Evolutionary conservation across 1,140 invertebrate genomes (phyloP).

Genomic region (Solenopsis fugax): DNA sequence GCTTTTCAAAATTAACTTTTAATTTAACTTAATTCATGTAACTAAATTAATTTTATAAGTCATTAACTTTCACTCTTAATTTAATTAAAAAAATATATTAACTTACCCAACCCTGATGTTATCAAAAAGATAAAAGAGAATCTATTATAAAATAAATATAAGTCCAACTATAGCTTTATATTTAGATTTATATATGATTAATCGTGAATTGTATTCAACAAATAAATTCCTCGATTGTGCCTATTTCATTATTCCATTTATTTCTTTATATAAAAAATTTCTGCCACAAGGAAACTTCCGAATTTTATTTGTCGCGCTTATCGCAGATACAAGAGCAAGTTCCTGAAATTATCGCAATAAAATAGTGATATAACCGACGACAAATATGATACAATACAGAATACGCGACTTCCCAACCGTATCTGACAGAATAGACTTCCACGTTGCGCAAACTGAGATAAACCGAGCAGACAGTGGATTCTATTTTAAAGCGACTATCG

Average conservation of each 20-base stretch:
- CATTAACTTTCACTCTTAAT: no score
- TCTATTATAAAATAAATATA: not conserved
- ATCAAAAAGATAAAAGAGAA: not conserved
- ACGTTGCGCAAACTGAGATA: constrained; percentile 49
- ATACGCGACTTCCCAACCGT: constrained; percentile 25
- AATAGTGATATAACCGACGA: not conserved
- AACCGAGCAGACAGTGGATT: constrained; percentile 30
- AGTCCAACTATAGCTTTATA: not conserved
- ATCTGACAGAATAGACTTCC: constrained; percentile 24
- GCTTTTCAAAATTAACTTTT: no score
- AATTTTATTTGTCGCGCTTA: constrained; percentile 7
- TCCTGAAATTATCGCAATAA: not conserved
- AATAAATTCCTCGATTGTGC: not conserved
- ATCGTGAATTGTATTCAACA: not conserved
- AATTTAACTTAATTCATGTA: no score
- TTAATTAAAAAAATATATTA: no score
- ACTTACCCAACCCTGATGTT: no score
- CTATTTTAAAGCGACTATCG: constrained; percentile 42
- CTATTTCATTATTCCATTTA: not conserved
- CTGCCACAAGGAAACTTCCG: not conserved
- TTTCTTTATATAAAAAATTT: not conserved
- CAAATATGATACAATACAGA: constrained; percentile 21
- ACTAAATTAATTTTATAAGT: no score
- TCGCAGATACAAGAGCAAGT: not conserved
- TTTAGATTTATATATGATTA: not conserved